phyloP scores from a whole-genome alignment of 2,888 invertebrate species.

The Terebella lapidaria region DNA sequence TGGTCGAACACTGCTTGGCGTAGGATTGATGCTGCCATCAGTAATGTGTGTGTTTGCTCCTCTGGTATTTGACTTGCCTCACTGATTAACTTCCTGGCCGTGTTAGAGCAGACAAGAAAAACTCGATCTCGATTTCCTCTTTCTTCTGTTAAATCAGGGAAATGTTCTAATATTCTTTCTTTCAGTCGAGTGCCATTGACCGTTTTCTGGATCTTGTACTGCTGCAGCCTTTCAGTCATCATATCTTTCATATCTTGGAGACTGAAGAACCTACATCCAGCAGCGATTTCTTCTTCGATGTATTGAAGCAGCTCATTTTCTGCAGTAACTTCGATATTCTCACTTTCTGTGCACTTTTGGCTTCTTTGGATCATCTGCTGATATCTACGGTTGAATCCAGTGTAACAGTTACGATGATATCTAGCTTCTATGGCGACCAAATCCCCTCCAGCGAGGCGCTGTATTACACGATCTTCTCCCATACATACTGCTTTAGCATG shows the following conservation, averaged over 20 bases:
- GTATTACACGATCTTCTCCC: constrained; percentile 16
- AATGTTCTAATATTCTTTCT: constrained; percentile 16
- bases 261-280: constrained; percentile 14
- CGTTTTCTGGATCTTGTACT: constrained; percentile 14
- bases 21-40: constrained; percentile 16
- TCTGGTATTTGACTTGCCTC: constrained; percentile 16
- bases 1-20: constrained; percentile 19
- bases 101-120: constrained; percentile 14
- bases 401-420: constrained; percentile 19
- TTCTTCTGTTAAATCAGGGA: constrained; percentile 16
- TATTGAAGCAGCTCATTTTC: constrained; percentile 19
- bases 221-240: constrained; percentile 13
- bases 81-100: constrained; percentile 12
- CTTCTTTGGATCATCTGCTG: constrained; percentile 11
- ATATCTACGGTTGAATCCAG: constrained; percentile 12
- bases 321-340: constrained; percentile 14
- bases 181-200: constrained; percentile 16
- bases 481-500: constrained; percentile 11
- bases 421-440: constrained; percentile 14
- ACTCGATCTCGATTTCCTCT: constrained; percentile 14
- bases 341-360: constrained; percentile 8
- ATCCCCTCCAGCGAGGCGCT: constrained; percentile 15
- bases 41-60: constrained; percentile 16
- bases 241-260: constrained; percentile 18
- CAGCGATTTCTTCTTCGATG: constrained; percentile 18